Evolutionary conservation across 2,888 invertebrate genomes (phyloP), one percentile per base, ranked within the genome.

Genomic region (Xanthorhoe spadicearia): DNA sequence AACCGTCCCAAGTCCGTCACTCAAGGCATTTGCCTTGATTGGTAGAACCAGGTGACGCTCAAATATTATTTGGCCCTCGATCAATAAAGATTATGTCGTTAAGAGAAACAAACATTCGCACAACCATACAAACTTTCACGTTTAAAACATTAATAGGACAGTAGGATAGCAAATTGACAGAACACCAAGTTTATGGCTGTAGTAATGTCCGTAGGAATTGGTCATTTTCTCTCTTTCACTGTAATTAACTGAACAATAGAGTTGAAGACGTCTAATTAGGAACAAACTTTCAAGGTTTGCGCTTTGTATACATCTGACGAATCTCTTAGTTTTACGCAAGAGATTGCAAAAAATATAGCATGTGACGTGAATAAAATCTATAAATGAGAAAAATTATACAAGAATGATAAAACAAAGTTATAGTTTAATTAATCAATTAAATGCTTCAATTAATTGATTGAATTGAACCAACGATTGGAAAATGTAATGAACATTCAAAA

Each of bases 171-270:
- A 43, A 43, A 10, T 43, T 43, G 10, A 13, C 54, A 28, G 51
- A 15, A 49, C 19, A 9, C 15, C 13, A 15, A 46, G 56, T 28
- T 55, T 43, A 28, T 15, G 17, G 46, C 28, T 28, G 35, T 54
- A 61, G 54, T 28, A 17, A 46, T 53, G 48, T 61, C 52, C 48
- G 62, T 32, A 51, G 51, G 56, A 52, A 56, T 61, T 52, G 51
- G 49, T 52, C 15, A 65, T 83, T 84, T 84, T 83, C 84, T 80
- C 80, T 69, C 75, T 83, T 85, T 82, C 81, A 76, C 83, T 66
- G 71, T 80, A 85, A 84, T 79, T 78, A 83, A 82, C 77, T 69
- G 77, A 77, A 82, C 78, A 77, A 83, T 82, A 75, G 79, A 69
- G 52, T 63, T n/a, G 50, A 72, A 71, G 68, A 68, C 58, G 57